Percentiles rank a stretch among this genome's conserved stretches.
Conservation (phyloP, 2,888 invertebrate species). For the Cataglyphis rosenhaueri region DNA sequence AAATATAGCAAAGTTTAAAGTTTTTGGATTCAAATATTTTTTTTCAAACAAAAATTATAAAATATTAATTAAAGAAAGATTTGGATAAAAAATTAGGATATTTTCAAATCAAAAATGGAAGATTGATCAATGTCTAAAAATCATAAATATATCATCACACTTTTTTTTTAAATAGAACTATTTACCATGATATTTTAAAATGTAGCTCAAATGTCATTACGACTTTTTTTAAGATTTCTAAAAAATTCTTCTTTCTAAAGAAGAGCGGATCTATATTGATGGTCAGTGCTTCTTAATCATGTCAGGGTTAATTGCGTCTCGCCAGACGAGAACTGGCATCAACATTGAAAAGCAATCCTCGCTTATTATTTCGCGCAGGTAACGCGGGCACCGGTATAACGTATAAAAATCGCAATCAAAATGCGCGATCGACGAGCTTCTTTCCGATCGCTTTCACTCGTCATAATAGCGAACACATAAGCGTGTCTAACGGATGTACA, state of each 20-base stretch:
- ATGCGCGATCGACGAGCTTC: slow-evolving; percentile 41
- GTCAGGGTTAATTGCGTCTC: slow-evolving; percentile 40
- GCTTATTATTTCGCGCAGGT: slow-evolving; percentile 41
- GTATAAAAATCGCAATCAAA: slow-evolving; percentile 39
- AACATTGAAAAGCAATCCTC: slow-evolving; percentile 31
- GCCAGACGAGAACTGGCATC: slow-evolving; percentile 2
- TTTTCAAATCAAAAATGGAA: neutral
- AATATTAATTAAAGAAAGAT: neutral
- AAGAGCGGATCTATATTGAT: neutral
- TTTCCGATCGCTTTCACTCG: slow-evolving; percentile 71
- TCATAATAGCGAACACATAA: slow-evolving; percentile 45
- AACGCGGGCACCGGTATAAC: slow-evolving; percentile 35
- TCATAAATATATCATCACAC: neutral
- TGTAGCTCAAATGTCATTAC: neutral
- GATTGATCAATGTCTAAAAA: neutral
- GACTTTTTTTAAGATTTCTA: neutral
- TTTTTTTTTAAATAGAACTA: neutral
- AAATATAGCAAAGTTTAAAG: neutral
- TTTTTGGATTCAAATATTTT: neutral
- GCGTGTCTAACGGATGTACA: slow-evolving; percentile 79
- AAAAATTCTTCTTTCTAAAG: neutral
- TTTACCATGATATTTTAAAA: neutral
- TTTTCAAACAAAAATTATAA: neutral
- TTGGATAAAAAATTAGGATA: neutral
- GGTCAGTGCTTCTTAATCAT: neutral